Conservation (phyloP, 2,888 invertebrate species). For the Noctuana brunneofusca region DNA sequence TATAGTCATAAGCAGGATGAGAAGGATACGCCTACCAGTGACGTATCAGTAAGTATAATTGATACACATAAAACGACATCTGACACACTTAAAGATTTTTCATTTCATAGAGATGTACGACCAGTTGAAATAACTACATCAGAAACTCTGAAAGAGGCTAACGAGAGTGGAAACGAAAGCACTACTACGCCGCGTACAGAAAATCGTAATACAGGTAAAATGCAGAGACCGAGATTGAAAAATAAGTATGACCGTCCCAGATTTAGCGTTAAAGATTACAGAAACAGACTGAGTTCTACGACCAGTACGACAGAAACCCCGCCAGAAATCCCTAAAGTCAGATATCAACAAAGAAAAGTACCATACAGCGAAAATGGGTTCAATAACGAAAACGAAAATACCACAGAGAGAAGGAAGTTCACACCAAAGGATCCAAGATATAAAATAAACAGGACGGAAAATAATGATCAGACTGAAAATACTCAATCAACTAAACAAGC, state of each 20-base stretch:
- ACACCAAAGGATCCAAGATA: constrained; percentile 77
- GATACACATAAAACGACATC: constrained; percentile 58
- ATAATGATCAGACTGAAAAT: constrained; percentile 63
- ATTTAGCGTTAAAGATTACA: constrained; percentile 90
- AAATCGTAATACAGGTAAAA: constrained; percentile 54
- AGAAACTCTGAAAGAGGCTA: constrained; percentile 50
- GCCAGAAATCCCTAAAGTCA: constrained; percentile 61
- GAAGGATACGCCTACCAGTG: constrained; percentile 79
- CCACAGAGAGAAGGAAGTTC: constrained; percentile 78
- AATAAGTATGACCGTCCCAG: constrained; percentile 86
- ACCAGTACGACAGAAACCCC: constrained; percentile 73
- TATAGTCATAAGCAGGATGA: constrained; percentile 79
- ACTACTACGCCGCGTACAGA: constrained; percentile 59
- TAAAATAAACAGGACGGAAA: constrained; percentile 58
- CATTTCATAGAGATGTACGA: constrained; percentile 73
- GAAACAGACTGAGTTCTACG: constrained; percentile 84
- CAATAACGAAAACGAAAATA: constrained; percentile 63
- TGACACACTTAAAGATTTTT: constrained; percentile 61
- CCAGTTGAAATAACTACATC: constrained; percentile 71
- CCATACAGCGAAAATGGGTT: constrained; percentile 60
- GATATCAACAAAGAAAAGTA: constrained; percentile 77
- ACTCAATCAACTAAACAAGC: constrained; percentile 58
- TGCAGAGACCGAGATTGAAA: constrained; percentile 66
- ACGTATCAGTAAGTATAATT: constrained; percentile 66
- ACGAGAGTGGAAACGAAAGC: constrained; percentile 48